Evolutionary conservation across 2,888 invertebrate genomes (phyloP).

Genomic region (Melieria picta): DNA sequence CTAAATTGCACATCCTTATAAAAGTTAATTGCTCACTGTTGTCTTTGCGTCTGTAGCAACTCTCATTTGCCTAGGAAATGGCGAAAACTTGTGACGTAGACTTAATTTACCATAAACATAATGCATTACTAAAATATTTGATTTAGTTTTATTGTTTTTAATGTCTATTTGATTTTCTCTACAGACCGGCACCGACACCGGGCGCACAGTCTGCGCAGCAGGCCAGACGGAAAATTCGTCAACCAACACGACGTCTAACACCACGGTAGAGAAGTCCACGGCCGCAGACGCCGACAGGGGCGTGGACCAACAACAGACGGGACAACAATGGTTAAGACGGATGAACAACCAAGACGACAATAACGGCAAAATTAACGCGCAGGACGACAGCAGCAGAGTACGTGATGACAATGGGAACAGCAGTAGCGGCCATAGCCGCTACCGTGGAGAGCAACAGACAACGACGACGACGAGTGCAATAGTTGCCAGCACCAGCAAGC

Average conservation of each 20-base stretch:
- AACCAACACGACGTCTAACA: constrained; percentile 57
- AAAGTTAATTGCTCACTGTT: too few relatives aligned
- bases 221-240: constrained; percentile 60
- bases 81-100: too few relatives aligned
- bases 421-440: constrained; percentile 16
- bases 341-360: constrained; percentile 33
- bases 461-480: constrained; percentile 8
- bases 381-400: constrained; percentile 20
- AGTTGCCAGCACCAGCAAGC: too few relatives aligned
- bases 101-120: too few relatives aligned
- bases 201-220: constrained; percentile 51
- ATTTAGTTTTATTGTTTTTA: constrained; percentile 15
- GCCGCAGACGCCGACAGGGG: constrained; percentile 46
- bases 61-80: too few relatives aligned
- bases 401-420: constrained; percentile 18
- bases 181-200: constrained; percentile 58
- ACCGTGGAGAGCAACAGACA: constrained; percentile 1
- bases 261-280: constrained; percentile 61
- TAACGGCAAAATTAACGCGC: constrained; percentile 22
- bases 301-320: constrained; percentile 46
- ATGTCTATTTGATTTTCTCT: constrained; percentile 16
- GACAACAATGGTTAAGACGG: constrained; percentile 36
- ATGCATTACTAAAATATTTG: background rate
- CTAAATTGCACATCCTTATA: too few relatives aligned
- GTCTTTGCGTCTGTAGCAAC: too few relatives aligned